These are phyloP conservation scores for Enteromius trimaculatus DNA, from an alignment of 2,797 vertebrate genomes.

Conservation along the genomic window DNA sequence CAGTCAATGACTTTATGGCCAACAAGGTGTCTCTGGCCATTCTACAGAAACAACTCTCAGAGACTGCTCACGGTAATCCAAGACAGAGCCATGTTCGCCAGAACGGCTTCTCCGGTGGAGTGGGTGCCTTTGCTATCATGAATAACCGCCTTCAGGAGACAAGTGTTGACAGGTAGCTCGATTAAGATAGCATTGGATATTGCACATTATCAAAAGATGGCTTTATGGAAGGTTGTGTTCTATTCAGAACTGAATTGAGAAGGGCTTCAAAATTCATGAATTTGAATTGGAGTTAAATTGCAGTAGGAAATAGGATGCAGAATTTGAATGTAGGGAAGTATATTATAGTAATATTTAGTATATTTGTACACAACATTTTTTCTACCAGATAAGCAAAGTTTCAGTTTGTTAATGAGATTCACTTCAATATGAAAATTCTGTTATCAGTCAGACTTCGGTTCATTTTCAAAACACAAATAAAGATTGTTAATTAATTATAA, in stretches of 20 bases:
- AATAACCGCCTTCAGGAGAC: slow-evolving; percentile 85
- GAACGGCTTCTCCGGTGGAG: slow-evolving; percentile 80
- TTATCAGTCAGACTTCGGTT: not conserved
- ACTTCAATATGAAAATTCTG: not conserved
- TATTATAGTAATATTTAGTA: too few species aligned
- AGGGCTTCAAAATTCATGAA: not conserved
- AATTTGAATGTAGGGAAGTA: not conserved
- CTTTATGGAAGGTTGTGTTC: not conserved
- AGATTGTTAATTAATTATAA: not conserved
- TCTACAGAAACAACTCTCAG: slow-evolving; percentile 82
- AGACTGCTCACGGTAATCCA: slow-evolving; percentile 80
- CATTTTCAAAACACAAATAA: not conserved
- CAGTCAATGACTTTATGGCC: slow-evolving; percentile 80
- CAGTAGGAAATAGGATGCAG: not conserved
- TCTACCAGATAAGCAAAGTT: not conserved
- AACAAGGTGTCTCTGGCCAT: slow-evolving; percentile 83
- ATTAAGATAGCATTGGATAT: not conserved
- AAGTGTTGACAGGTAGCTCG: slow-evolving; percentile 78
- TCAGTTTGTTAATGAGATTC: not conserved
- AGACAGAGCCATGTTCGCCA: slow-evolving; percentile 76
- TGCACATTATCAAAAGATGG: not conserved
- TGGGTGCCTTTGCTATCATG: slow-evolving; percentile 83
- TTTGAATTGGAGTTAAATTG: not conserved
- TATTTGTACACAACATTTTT: too few species aligned
- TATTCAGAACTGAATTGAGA: slow-evolving; percentile 4